Base-by-base conservation (phyloP, 2,113 vertebrate genomes). In the Tachuris rubrigastra region DNA sequence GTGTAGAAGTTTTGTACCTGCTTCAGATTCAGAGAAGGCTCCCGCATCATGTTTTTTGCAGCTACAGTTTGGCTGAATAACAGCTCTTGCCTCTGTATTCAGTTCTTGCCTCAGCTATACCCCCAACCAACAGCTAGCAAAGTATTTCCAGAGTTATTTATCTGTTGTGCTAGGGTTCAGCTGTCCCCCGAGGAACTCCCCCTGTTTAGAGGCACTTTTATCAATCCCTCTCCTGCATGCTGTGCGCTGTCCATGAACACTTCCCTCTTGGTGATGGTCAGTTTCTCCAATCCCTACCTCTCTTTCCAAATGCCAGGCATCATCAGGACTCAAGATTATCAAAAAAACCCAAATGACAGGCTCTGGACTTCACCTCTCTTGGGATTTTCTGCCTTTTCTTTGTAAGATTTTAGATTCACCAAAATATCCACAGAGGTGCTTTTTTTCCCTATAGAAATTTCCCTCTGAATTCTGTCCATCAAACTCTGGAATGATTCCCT, bases 61-160 rank as follows among this genome's bases (percentile, higher is more conserved):
- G 39, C 52, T 69, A 60, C 4, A 28, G 5, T 49, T 46, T 53
- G 76, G 25, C 76, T 74, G 42, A 85, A 41, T 6, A 84, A 41
- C 82, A 81, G 58, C 63, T 88, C 83, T 52, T 65, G 53, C 67
- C 24, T 72, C 53, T 46, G 19, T 21, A 17, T 46, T 60, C 58
- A 69, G 28, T 17, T 21, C 37, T 65, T 80, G 28, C 31, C 24
- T 62, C 23, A 35, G 22, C 39, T 52, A 41, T 8, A 68, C 6
- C 24, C 35, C 6, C 83, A 86, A 46, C n/a, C 80, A 83, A 69
- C 33, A 76, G 41, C n/a, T 16, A 83, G 20, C 31, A 87, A 84
- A 78, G 55, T 82, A 35, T 47, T 96, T 82, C 74, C 87, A 87
- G 81, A 55, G 72, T 85, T 71, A 87, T 89, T 82, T 93, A 81